A percentile compares a stretch with the other conserved stretches of the same genome.
Evolutionary conservation across 2,797 vertebrate genomes (phyloP).

Genomic region (Intellagama lesueurii): DNA sequence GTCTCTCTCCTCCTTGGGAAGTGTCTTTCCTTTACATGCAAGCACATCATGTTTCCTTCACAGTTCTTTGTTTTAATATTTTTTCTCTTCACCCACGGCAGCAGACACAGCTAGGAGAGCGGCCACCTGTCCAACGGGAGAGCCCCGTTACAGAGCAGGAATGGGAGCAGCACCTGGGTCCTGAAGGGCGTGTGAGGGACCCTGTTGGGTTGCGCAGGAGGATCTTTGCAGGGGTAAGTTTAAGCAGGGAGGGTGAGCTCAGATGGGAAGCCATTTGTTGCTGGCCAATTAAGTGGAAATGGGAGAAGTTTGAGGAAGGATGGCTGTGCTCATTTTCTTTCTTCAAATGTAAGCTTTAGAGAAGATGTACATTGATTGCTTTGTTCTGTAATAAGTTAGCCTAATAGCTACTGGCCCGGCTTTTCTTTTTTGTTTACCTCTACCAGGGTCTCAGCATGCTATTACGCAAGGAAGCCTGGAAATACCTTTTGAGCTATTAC

Average conservation of each 20-base stretch:
- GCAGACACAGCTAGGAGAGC: slow-evolving; percentile 86
- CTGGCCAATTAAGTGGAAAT: not conserved
- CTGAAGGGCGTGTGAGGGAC: slow-evolving; percentile 83
- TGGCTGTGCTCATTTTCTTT: not conserved
- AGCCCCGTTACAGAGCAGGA: slow-evolving; percentile 79
- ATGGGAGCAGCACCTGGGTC: slow-evolving; percentile 85
- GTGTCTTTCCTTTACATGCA: not conserved
- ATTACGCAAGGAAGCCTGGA: slow-evolving; percentile 89
- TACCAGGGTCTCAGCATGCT: slow-evolving; percentile 83
- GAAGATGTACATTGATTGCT: no score
- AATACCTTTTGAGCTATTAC: slow-evolving; percentile 90
- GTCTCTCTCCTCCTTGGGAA: not conserved
- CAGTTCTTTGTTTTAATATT: not conserved
- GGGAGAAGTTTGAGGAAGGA: rapidly evolving
- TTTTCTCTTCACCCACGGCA: slow-evolving; percentile 38
- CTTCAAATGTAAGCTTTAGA: not conserved
- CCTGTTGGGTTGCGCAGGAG: slow-evolving; percentile 82
- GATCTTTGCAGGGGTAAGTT: slow-evolving; percentile 89
- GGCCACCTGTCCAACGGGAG: slow-evolving; percentile 82
- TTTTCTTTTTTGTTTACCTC: no score
- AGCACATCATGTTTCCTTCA: no score
- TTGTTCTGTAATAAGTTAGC: not conserved
- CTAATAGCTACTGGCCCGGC: no score
- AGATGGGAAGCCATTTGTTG: no score
- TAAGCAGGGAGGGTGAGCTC: rapidly evolving